Evolutionary conservation across 2,888 invertebrate genomes (phyloP), one percentile per base, ranked within the genome.

Genomic region (Pediacus dermestoides): DNA sequence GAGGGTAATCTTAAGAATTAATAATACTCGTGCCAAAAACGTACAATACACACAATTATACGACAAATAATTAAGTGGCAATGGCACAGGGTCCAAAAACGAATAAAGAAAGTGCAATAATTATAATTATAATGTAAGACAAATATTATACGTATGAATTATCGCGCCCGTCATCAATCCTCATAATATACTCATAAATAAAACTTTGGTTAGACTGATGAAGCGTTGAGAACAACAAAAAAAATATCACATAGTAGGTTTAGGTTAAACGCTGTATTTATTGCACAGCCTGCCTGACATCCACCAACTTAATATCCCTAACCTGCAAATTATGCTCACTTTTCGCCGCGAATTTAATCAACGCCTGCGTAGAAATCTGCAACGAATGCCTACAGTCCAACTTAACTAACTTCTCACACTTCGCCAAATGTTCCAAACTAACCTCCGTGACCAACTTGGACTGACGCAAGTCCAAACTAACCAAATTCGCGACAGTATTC

Each of bases 281-380:
- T 18, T n/a, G 6, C n/a, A 6, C 6, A 18, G 6, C 21, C 35
- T 57, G 55, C 34, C 57, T 51, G 34, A 58, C 34, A 60, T 82
- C 85, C 6, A 87, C 87, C 55, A 87, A 66, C 60, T 87, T 87
- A 4, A 87, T 82, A 54, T 87, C 87, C 52, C 83, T 80, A 32
- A 87, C 87, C 61, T 86, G 85, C 40, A 87, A 70, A 66, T 87
- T 82, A 65, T 85, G 83, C 60, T 82, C 82, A 44, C 85, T 85
- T 56, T 83, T 84, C 44, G 85, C 86, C 1, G 88, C 87, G 62
- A 88, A 89, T 59, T 86, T 87, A 58, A 87, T 87, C 21, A 89
- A 80, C 8, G 87, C 85, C 57, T 87, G 86, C 2, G 85, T 85
- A 2, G 86, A 84, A 23, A 89, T 85, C 56, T 85, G 82, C 3